Conservation (phyloP, 2,113 vertebrate genomes). For the Stictonetta naevosa region DNA sequence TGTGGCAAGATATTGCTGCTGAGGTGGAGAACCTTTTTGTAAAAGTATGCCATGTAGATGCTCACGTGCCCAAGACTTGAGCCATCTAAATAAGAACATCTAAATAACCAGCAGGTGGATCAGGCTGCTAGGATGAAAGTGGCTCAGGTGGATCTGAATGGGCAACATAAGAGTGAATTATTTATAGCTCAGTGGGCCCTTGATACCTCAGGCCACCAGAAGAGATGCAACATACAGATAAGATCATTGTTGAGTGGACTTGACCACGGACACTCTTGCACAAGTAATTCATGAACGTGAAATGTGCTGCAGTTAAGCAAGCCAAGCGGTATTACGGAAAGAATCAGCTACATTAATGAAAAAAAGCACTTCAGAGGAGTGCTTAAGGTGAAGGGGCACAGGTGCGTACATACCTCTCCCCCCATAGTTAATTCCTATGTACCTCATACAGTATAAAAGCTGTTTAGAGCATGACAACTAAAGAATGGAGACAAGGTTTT, state of each 20-base stretch:
- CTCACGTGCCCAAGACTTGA: background rate
- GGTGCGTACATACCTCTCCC: background rate
- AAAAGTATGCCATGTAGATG: background rate
- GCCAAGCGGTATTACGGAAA: too few species aligned
- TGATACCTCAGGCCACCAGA: too few species aligned
- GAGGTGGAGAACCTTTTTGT: too few species aligned
- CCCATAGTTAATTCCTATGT: background rate
- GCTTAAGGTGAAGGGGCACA: rapidly evolving
- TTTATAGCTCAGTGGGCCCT: too few species aligned
- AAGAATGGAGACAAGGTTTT: background rate
- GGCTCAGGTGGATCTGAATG: background rate
- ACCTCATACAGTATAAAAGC: background rate
- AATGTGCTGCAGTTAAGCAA: too few species aligned
- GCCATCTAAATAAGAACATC: background rate
- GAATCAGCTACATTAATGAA: too few species aligned
- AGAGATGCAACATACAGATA: too few species aligned
- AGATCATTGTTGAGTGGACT: too few species aligned
- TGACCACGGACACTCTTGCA: too few species aligned
- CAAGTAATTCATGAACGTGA: too few species aligned
- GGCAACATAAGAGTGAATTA: too few species aligned
- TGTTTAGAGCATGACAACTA: background rate
- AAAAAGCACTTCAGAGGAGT: background rate
- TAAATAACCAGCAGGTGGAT: background rate
- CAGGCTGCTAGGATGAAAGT: background rate
- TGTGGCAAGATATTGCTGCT: too few species aligned